A percentile compares a stretch with the other conserved stretches of the same genome.
Evolutionary conservation across 1,140 invertebrate genomes (phyloP).

Genomic region (Varroa destructor): DNA sequence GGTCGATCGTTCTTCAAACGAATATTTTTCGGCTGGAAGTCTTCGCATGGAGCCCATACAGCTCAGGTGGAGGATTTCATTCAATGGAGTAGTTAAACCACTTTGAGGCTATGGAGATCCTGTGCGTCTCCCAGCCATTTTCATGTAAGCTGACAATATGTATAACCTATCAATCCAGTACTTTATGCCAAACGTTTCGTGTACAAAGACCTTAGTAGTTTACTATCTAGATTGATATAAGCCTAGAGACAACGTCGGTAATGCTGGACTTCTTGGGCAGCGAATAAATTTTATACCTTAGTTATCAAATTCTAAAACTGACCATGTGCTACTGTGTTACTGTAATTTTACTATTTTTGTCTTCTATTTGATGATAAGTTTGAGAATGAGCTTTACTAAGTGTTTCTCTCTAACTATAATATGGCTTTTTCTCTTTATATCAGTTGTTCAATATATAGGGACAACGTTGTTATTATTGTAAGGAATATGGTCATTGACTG

Average conservation of each 20-base stretch:
- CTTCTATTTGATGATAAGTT: no score
- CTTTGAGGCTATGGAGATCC: neutral
- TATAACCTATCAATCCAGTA: neutral
- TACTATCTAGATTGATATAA: neutral
- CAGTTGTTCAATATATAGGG: no score
- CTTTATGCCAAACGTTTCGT: neutral
- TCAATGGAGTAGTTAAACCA: constrained; percentile 10
- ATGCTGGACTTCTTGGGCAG: neutral
- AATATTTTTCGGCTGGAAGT: neutral
- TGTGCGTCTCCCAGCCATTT: neutral
- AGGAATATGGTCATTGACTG: no score
- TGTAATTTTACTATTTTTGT: no score
- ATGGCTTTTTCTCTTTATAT: no score
- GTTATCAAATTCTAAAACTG: no score
- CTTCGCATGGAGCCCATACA: constrained; percentile 7
- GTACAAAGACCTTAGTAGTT: neutral
- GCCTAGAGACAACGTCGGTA: neutral
- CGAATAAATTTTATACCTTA: neutral
- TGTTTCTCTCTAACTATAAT: no score
- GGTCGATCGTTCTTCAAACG: neutral
- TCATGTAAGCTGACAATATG: neutral
- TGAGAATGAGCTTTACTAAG: no score
- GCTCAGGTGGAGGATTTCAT: constrained; percentile 8
- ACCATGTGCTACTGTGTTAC: no score
- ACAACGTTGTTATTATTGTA: no score